Conservation (phyloP, 2,888 invertebrate genomes). For the Drosophila greeni region DNA sequence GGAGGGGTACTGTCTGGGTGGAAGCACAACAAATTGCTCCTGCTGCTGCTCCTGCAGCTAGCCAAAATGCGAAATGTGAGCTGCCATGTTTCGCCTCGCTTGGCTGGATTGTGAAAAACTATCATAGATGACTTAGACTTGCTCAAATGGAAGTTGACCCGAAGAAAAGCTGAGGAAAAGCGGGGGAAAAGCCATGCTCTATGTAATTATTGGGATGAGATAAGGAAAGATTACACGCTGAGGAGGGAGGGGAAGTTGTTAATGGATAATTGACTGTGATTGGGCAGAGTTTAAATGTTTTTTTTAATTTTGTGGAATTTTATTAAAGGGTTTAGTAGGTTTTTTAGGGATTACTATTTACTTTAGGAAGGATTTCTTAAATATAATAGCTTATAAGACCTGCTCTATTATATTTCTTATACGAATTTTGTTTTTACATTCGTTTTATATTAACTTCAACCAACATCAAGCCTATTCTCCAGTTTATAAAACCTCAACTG, state of each 20-base stretch:
- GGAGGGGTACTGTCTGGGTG: constrained; percentile 16
- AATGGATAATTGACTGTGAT: constrained; percentile 24
- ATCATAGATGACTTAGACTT: constrained; percentile 38
- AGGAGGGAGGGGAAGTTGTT: not conserved
- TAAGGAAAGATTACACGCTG: not conserved
- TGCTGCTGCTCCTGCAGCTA: constrained; percentile 38
- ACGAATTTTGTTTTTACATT: not conserved
- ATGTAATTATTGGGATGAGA: constrained; percentile 31
- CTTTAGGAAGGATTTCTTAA: too few relatives aligned
- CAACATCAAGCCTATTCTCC: not conserved
- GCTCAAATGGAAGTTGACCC: constrained; percentile 30
- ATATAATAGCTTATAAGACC: too few relatives aligned
- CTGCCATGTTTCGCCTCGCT: constrained; percentile 63
- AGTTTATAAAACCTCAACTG: not conserved
- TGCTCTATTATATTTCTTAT: too few relatives aligned
- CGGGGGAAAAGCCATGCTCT: constrained; percentile 14
- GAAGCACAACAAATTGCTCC: constrained; percentile 67
- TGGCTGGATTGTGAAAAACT: constrained; percentile 44
- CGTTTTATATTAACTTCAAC: not conserved
- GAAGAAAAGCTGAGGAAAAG: not conserved
- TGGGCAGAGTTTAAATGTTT: not conserved
- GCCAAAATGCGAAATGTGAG: constrained; percentile 72
- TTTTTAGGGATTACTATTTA: too few relatives aligned
- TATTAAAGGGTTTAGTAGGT: not conserved
- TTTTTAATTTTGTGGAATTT: not conserved